Conservation (phyloP, 2,888 invertebrate species). For the Perithous albicinctus region DNA sequence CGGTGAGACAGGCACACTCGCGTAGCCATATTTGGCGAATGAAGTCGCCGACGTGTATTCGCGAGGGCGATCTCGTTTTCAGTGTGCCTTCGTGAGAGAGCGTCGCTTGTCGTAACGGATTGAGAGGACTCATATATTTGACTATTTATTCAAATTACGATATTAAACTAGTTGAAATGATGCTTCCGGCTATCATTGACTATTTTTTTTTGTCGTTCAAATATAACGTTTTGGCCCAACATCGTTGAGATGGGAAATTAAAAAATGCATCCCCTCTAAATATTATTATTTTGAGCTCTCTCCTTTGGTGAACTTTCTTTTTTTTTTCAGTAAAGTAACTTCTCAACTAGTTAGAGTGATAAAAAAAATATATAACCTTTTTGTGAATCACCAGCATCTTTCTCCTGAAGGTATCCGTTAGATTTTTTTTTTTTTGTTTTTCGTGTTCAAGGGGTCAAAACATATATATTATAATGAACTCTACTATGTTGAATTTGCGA, state of each 20-base stretch:
- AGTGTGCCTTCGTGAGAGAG: conserved; percentile 46
- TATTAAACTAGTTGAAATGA: neutral
- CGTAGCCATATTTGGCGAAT: conserved; percentile 66
- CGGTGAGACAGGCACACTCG: conserved; percentile 56
- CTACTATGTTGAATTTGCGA: neutral
- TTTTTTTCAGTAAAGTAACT: too few relatives aligned
- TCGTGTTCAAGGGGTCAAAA: neutral
- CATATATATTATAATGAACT: neutral
- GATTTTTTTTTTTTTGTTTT: neutral
- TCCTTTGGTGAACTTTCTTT: too few relatives aligned
- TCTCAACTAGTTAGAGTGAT: too few relatives aligned
- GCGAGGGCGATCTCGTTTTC: conserved; percentile 66
- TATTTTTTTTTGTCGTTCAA: too few relatives aligned
- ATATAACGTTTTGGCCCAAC: too few relatives aligned
- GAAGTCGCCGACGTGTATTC: conserved; percentile 48
- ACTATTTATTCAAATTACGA: conserved; percentile 10
- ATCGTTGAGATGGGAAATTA: too few relatives aligned
- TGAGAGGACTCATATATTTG: neutral
- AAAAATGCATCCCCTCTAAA: too few relatives aligned
- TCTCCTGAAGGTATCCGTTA: too few relatives aligned
- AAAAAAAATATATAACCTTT: too few relatives aligned
- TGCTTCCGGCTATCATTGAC: neutral
- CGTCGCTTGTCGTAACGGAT: neutral
- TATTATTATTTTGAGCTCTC: too few relatives aligned
- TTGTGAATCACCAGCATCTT: too few relatives aligned